Conservation (phyloP, 2,113 vertebrate species). For the Xenopus tropicalis region UCB_Xtro_10.0 CM004449.2:124397501-124398000, state of each 20-base stretch:
- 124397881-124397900: too few species aligned
- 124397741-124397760: neutral
- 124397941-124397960: too few species aligned
- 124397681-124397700: neutral
- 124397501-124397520: conserved; percentile 7
- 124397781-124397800: neutral
- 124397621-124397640: too few species aligned
- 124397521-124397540: too few species aligned
- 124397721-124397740: neutral
- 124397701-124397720: neutral
- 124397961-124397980: too few species aligned
- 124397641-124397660: neutral
- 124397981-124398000: too few species aligned
- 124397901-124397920: too few species aligned
- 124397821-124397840: neutral
- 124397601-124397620: neutral
- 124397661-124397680: neutral
- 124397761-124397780: neutral
- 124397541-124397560: neutral
- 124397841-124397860: neutral
- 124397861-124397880: too few species aligned
- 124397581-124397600: neutral
- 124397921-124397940: too few species aligned
- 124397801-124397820: conserved; percentile 10
- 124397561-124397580: neutral